phyloP scores from a whole-genome alignment of 2,113 vertebrate species.

The Gallinago paraguaiae region DNA sequence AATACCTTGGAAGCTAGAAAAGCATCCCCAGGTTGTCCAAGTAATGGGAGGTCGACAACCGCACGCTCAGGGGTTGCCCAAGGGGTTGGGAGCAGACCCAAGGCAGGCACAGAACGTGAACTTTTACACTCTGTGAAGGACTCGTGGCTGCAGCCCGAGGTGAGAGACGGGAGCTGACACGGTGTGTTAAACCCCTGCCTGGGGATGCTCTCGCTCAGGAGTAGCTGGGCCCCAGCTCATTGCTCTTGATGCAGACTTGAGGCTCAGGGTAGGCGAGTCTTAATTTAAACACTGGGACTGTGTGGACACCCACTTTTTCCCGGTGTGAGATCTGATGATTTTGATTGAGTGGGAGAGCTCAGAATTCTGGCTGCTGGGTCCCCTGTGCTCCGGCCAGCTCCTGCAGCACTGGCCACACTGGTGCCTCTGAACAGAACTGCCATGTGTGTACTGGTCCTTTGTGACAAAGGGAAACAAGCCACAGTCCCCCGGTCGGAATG shows the following conservation, averaged over 20 bases:
- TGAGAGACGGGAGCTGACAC: neutral
- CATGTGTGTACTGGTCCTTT: rapidly evolving
- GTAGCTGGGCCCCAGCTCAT: neutral
- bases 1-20: neutral
- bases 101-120: neutral
- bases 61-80: neutral
- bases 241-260: neutral
- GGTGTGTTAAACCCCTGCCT: neutral
- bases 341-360: neutral
- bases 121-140: rapidly evolving
- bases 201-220: neutral
- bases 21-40: rapidly evolving
- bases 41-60: rapidly evolving
- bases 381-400: neutral
- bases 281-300: neutral
- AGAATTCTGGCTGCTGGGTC: rapidly evolving
- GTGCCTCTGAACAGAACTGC: neutral
- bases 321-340: neutral
- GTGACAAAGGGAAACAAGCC: neutral
- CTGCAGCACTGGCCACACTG: rapidly evolving
- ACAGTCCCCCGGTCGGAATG: rapidly evolving
- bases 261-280: neutral
- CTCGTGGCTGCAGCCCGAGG: neutral
- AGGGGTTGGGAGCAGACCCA: neutral
- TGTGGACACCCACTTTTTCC: neutral